Evolutionary conservation across 2,797 vertebrate species (phyloP).

Genomic region (Manis crassicaudata): DNA sequence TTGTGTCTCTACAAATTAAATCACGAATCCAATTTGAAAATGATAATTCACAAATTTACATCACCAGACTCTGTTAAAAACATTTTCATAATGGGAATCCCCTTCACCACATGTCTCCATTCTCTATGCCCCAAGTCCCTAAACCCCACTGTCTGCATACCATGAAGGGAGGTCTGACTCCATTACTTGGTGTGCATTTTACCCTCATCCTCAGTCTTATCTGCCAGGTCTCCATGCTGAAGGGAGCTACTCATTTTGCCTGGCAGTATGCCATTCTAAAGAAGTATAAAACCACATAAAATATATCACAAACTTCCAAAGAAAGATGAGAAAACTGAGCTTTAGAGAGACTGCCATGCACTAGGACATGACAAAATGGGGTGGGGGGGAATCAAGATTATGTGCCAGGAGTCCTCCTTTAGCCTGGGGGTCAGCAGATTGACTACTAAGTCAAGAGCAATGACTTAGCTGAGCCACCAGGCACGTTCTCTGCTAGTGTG

Average conservation of each 20-base stretch:
- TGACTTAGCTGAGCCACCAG: neutral
- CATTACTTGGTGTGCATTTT: fast-evolving
- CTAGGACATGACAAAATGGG: neutral
- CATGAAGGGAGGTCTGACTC: neutral
- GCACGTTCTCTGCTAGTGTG: neutral
- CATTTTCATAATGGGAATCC: neutral
- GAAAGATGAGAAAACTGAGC: neutral
- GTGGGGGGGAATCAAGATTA: neutral
- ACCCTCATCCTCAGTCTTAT: neutral
- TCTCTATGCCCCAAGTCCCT: neutral
- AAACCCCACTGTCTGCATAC: neutral
- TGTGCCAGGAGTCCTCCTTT: neutral
- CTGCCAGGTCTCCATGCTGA: neutral
- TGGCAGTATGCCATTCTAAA: neutral
- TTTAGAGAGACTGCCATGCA: neutral
- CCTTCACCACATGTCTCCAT: too few relatives aligned
- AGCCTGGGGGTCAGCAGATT: neutral
- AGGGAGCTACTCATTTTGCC: neutral
- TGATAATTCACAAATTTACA: neutral
- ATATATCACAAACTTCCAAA: neutral
- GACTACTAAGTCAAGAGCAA: neutral
- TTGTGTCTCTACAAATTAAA: neutral
- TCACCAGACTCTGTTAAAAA: neutral
- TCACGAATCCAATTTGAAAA: neutral
- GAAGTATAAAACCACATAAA: neutral